phyloP scores from a whole-genome alignment of 1,140 invertebrate genomes.

The Chrysopa pallens region DNA sequence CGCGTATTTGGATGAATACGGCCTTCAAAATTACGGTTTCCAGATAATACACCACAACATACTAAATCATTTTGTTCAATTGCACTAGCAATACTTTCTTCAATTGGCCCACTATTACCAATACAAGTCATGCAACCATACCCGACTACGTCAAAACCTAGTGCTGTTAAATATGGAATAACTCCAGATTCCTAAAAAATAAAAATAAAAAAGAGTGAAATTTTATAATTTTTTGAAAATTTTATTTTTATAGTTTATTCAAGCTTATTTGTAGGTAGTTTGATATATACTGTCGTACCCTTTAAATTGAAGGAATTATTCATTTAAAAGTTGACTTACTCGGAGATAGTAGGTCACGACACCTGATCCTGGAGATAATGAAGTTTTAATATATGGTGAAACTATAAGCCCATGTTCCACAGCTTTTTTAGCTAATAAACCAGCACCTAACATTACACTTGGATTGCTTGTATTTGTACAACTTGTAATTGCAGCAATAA shows the following conservation, averaged over 20 bases:
- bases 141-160: slow-evolving; percentile 90
- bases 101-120: slow-evolving; percentile 88
- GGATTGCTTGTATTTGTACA: slow-evolving; percentile 98
- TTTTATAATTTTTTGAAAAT: no score
- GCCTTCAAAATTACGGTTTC: slow-evolving; percentile 96
- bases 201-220: neutral
- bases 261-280: no score
- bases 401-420: slow-evolving; percentile 79
- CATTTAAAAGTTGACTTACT: slow-evolving; percentile 28
- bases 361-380: slow-evolving; percentile 88
- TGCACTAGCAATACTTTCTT: slow-evolving; percentile 75
- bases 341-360: slow-evolving; percentile 94
- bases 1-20: slow-evolving; percentile 89
- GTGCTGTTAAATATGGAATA: slow-evolving; percentile 55
- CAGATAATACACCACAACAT: slow-evolving; percentile 86
- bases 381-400: slow-evolving; percentile 89
- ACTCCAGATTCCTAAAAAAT: slow-evolving; percentile 50
- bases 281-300: no score
- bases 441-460: slow-evolving; percentile 91
- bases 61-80: slow-evolving; percentile 93
- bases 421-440: slow-evolving; percentile 86
- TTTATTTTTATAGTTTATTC: no score
- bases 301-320: no score
- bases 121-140: slow-evolving; percentile 99
- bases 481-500: slow-evolving; percentile 94